Evolutionary conservation across 2,888 invertebrate genomes (phyloP), one percentile per base, ranked within the genome.

Genomic region (Neria commutata): DNA sequence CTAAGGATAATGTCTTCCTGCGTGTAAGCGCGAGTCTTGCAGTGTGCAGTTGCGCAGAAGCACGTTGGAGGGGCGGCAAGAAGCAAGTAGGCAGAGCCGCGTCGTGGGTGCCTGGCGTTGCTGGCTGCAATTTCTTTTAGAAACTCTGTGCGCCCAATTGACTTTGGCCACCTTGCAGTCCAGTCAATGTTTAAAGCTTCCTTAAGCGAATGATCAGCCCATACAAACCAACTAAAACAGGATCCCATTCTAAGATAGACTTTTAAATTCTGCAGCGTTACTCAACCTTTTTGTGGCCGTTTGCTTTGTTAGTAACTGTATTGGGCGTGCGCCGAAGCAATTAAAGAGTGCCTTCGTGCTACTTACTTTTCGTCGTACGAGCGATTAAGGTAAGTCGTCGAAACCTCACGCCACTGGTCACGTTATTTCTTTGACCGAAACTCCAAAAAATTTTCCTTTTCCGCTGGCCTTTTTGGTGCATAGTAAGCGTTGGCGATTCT

Each of bases 281-380:
- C 14, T 68, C 53, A 54, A 59, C 58, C 55, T 61, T 52, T 49
- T 65, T 54, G 26, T 21, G 21, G 45, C 46, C 40, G 33, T 45
- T 46, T 17, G 34, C 21, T 16, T 3, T 8, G 49, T 16, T 45
- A n/a, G n/a, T n/a, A n/a, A n/a, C n/a, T n/a, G n/a, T n/a, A n/a
- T n/a, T n/a, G n/a, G 45, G 49, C 49, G 29, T 49, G 29, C 46
- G 40, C 54, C 67, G 65, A 72, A 69, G 71, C 69, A n/a, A 67
- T 69, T 72, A 67, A 61, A 69, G 63, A 63, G 64, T 60, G 61
- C 60, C 65, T 67, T 68, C 68, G 68, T 67, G 65, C 65, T 65
- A 59, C 61, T 58, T 61, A 71, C 64, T 69, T 64, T 55, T 61
- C 56, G 54, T 24, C n/a, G n/a, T n/a, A n/a, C n/a, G n/a, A n/a